Percentiles rank a stretch among this genome's conserved stretches.
phyloP scores from a whole-genome alignment of 2,888 invertebrate genomes.

The Dermolepida albohirtum region DNA sequence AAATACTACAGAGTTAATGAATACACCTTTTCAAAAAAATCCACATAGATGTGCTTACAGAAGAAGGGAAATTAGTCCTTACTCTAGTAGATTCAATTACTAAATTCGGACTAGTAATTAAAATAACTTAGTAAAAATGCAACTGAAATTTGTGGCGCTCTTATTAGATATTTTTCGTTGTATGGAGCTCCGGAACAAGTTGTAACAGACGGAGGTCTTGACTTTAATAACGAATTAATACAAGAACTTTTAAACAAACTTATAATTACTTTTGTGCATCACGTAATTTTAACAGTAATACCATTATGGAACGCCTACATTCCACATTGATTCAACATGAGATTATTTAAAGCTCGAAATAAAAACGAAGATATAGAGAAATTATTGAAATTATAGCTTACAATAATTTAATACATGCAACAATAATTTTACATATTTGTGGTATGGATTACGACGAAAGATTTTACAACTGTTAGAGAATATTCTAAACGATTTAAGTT shows the following conservation, averaged over 20 bases:
- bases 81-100: constrained; percentile 27
- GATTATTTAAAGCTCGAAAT: too few species aligned
- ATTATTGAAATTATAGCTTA: constrained; percentile 19
- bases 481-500: too few species aligned
- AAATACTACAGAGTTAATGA: constrained; percentile 12
- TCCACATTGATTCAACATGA: too few species aligned
- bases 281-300: background rate
- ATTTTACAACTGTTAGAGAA: too few species aligned
- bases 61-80: constrained; percentile 13
- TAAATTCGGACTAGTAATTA: constrained; percentile 24
- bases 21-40: constrained; percentile 32
- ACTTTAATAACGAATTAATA: too few species aligned
- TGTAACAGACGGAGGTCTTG: constrained; percentile 30
- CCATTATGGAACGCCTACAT: constrained; percentile 19
- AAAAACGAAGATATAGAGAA: background rate
- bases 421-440: background rate
- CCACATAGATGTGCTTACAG: constrained; percentile 20
- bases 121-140: constrained; percentile 34
- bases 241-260: constrained; percentile 27
- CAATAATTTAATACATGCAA: constrained; percentile 4
- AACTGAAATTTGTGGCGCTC: constrained; percentile 21
- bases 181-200: constrained; percentile 38
- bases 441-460: too few species aligned
- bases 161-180: constrained; percentile 29
- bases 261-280: constrained; percentile 38